Conservation (phyloP, 2,888 invertebrate species). For the Megalurothrips usitatus region DNA sequence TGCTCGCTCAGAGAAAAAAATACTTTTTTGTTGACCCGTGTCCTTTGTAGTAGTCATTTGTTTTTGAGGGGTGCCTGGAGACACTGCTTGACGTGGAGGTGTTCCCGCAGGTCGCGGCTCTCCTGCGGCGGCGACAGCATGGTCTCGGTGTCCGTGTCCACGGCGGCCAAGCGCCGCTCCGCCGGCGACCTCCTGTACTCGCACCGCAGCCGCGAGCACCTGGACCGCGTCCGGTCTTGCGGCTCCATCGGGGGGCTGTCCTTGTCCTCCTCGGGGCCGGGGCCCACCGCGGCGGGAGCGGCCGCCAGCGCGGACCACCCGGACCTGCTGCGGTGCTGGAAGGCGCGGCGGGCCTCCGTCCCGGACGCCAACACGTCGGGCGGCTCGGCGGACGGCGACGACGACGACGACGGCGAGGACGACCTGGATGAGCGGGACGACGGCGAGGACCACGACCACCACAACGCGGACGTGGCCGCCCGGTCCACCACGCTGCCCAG, state of each 20-base stretch:
- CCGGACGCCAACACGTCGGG: constrained; percentile 51
- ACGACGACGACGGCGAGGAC: constrained; percentile 52
- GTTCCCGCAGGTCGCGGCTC: constrained; percentile 50
- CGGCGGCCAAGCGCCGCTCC: constrained; percentile 72
- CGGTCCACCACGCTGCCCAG: constrained; percentile 60
- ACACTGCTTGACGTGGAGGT: too few relatives aligned
- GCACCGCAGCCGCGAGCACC: constrained; percentile 69
- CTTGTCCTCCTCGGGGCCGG: constrained; percentile 38
- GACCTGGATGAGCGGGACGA: constrained; percentile 52
- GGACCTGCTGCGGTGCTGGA: constrained; percentile 33
- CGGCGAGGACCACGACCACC: constrained; percentile 57
- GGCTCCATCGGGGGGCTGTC: constrained; percentile 74
- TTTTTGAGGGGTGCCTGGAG: too few relatives aligned
- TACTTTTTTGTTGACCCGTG: too few relatives aligned
- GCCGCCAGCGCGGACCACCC: constrained; percentile 22
- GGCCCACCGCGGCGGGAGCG: too few relatives aligned
- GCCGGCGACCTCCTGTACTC: constrained; percentile 78
- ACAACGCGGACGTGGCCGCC: constrained; percentile 43
- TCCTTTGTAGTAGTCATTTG: too few relatives aligned
- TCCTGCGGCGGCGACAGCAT: constrained; percentile 53
- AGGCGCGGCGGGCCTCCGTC: constrained; percentile 54
- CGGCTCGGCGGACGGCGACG: constrained; percentile 51
- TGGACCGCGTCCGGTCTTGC: constrained; percentile 71
- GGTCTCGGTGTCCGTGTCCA: constrained; percentile 60
- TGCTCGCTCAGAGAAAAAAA: too few relatives aligned